Evolutionary conservation across 2,797 vertebrate species (phyloP).

Genomic region (Phrynocephalus guinanensis): DNA sequence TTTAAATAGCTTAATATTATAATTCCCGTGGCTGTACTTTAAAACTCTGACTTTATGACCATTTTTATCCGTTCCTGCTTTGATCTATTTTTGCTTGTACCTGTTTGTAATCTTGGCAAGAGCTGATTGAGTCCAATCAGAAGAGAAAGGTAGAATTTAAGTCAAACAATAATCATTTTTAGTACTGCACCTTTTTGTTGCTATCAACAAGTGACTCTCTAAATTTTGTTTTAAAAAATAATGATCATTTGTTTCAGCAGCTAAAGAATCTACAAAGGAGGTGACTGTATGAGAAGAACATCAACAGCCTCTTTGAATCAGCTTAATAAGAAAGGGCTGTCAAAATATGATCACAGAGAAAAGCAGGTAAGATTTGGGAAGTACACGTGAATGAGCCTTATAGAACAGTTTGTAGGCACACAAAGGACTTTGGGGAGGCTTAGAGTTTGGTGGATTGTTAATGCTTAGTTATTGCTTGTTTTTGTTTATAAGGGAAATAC

Average conservation of each 20-base stretch:
- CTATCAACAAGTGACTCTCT: neutral
- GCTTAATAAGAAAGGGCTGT: neutral
- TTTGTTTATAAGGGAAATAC: neutral
- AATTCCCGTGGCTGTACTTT: no score
- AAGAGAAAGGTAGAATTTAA: no score
- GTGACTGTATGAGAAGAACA: neutral
- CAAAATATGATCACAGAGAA: neutral
- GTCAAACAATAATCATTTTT: no score
- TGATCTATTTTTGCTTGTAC: neutral
- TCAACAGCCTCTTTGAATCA: slow-evolving; percentile 4
- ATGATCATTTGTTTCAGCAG: neutral
- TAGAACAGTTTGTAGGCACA: neutral
- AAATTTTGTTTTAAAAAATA: neutral
- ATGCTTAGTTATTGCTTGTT: neutral
- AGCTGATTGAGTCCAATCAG: neutral
- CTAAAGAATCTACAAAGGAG: neutral
- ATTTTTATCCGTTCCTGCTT: no score
- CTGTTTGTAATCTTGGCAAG: neutral
- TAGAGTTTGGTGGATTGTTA: neutral
- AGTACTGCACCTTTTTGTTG: no score
- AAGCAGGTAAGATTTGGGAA: neutral
- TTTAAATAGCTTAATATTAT: no score
- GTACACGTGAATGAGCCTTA: neutral
- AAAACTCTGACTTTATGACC: no score
- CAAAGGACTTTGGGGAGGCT: neutral